Evolutionary conservation across 2,888 invertebrate species (phyloP), one percentile per base, ranked within the genome.

Genomic region (Drosophila algonquin): DNA sequence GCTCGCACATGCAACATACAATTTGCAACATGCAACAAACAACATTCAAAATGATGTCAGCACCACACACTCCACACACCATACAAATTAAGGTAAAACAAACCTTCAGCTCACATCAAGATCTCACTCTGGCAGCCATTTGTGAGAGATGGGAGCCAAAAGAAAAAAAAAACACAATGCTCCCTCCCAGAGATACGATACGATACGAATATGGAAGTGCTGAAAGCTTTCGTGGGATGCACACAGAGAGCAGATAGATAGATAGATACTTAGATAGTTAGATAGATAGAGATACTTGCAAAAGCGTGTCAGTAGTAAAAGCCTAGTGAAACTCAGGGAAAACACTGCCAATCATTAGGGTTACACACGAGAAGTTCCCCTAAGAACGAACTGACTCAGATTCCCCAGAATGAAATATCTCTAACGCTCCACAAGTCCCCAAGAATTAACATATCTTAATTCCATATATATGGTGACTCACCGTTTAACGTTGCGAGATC

Each of bases 401-500:
- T 14, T 40, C 40, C 4, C 6, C 3, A 35, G 12, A 12, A 35
- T 35, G 2, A 40, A 40, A 4, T 12, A 32, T 32, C 32, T 32
- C 10, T 12, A 32, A 12, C 2, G 1, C 30, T 8, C 30, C 30
- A 2, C 30, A 12, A 40, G 14, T 7, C n/a, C 40, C 24, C 24
- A 24, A 24, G 24, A 40, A 2, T 40, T 40, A 40, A 40, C 6
- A 3, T 40, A 14, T 7, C 21, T 21, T 0, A 40, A 40, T 40
- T n/a, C 12, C 2, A 40, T 30, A 12, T 27, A 12, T 32, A 10
- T 12, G 18, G 16, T 32, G 53, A 87, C 91, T 90, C 77, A 90
- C 90, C 90, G 91, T 71, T 90, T 91, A 53, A 81, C 84, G 79
- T 78, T 90, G 68, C 90, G 90, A 64, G 77, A 78, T 59, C 91